phyloP scores from a whole-genome alignment of 2,888 invertebrate species.

The Eurois occulta region DNA sequence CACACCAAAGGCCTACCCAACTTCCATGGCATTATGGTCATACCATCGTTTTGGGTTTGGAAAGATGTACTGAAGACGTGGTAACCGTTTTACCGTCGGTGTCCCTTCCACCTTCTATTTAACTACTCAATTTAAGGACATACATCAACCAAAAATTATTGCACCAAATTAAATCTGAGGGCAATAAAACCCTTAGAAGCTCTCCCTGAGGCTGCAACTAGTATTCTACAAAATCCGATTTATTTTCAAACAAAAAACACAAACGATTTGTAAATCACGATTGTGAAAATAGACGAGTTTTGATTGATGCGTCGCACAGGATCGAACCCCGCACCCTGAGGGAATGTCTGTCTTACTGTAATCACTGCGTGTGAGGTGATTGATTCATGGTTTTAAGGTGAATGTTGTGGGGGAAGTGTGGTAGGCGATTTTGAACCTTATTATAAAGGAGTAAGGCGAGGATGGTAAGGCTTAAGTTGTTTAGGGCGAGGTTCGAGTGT shows the following conservation, averaged over 20 bases:
- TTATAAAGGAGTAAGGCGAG: neutral
- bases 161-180: constrained; percentile 11
- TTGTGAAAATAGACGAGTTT: constrained; percentile 78
- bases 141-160: constrained; percentile 51
- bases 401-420: constrained; percentile 13
- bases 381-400: constrained; percentile 68
- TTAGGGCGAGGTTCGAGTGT: constrained; percentile 43
- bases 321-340: constrained; percentile 74
- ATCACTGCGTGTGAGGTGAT: constrained; percentile 73
- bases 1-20: no score
- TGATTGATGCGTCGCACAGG: constrained; percentile 81
- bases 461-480: constrained; percentile 31
- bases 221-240: constrained; percentile 54
- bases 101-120: neutral
- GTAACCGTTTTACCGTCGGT: no score
- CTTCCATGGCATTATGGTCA: no score
- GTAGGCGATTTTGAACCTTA: constrained; percentile 50
- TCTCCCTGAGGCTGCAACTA: constrained; percentile 55
- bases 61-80: no score
- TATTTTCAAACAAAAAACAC: constrained; percentile 36
- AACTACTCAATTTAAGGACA: constrained; percentile 50
- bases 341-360: constrained; percentile 71
- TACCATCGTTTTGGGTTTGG: no score
- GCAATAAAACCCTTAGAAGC: constrained; percentile 34
- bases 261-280: constrained; percentile 66